A percentile compares a stretch with the other conserved stretches of the same genome.
Conservation (phyloP, 2,113 vertebrate genomes). For the Oncorhynchus nerka region DNA sequence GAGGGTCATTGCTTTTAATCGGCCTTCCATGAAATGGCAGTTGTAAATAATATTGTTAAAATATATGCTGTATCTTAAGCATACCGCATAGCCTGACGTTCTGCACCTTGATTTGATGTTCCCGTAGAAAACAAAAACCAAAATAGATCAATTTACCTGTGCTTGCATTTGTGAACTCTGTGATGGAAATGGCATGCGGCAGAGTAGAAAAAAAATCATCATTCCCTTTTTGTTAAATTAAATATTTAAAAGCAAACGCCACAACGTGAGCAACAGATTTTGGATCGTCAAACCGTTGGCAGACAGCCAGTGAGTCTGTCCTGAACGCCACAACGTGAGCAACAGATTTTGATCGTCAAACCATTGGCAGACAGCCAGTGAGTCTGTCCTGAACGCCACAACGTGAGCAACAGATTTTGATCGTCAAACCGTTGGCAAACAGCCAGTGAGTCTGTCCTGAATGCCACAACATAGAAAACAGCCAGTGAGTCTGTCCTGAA, state of each 20-base stretch:
- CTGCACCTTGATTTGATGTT: not conserved
- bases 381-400: not conserved
- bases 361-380: not conserved
- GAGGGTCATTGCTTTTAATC: constrained; percentile 22
- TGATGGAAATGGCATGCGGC: not conserved
- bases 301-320: no score
- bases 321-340: no score
- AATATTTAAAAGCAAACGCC: not conserved
- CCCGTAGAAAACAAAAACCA: not conserved
- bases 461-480: not conserved
- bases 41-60: constrained; percentile 17
- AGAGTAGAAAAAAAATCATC: not conserved
- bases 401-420: no score
- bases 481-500: no score
- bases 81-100: not conserved
- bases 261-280: not conserved
- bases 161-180: not conserved
- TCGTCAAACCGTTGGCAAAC: no score
- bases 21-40: constrained; percentile 12
- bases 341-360: not conserved
- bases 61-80: not conserved
- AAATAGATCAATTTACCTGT: not conserved
- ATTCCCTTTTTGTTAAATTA: not conserved
- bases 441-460: no score
- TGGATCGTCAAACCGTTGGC: not conserved